Conservation (phyloP, 2,113 vertebrate genomes). For the Diadophis punctatus region DNA sequence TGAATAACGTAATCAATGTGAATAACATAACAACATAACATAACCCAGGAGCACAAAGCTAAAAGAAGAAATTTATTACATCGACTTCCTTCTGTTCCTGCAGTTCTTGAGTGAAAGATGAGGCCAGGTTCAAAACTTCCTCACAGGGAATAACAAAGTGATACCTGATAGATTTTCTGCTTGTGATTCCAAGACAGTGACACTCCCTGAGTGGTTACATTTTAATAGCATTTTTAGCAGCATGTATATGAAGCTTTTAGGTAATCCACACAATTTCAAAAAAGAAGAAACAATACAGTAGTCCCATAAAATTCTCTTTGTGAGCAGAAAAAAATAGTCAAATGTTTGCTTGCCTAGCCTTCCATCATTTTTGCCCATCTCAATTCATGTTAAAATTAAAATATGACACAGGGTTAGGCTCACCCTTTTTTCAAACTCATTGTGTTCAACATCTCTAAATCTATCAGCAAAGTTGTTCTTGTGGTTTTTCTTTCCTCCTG, state of each 20-base stretch:
- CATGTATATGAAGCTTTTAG: rapidly evolving
- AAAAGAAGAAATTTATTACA: neutral
- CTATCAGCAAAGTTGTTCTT: neutral
- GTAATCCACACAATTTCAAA: neutral
- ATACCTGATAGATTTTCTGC: neutral
- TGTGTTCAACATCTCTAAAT: neutral
- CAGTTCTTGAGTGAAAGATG: neutral
- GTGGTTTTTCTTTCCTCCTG: neutral
- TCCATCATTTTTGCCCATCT: neutral
- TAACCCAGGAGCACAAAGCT: neutral
- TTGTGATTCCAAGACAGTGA: neutral
- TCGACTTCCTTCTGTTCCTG: neutral
- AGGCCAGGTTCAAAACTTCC: neutral
- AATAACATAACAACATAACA: rapidly evolving
- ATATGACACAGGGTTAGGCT: neutral
- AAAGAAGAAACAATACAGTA: rapidly evolving
- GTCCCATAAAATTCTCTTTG: neutral
- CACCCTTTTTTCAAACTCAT: neutral
- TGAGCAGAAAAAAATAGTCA: neutral
- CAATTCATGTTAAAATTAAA: rapidly evolving
- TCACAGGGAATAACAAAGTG: neutral
- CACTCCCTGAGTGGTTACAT: neutral
- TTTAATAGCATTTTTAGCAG: neutral
- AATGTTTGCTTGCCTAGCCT: neutral
- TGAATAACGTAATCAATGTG: neutral